A percentile compares a stretch with the other conserved stretches of the same genome.
Conservation (phyloP, 2,888 invertebrate genomes). For the Cataglyphis cursor region DNA sequence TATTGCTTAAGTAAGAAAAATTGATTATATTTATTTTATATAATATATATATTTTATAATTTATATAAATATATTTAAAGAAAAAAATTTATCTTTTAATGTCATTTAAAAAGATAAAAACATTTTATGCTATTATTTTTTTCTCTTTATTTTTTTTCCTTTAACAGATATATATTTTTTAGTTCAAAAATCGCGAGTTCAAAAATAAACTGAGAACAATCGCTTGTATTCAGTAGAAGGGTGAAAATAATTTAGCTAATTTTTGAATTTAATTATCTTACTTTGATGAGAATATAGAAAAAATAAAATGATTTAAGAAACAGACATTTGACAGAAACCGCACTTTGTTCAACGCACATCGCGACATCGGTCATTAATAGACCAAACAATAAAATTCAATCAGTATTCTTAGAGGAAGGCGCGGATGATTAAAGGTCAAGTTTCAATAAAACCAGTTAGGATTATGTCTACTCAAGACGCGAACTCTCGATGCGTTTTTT, state of each 20-base stretch:
- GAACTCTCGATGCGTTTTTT: constrained; percentile 22
- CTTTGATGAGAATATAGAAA: neutral
- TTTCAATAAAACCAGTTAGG: constrained; percentile 61
- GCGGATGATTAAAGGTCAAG: constrained; percentile 55
- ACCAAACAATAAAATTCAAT: constrained; percentile 43
- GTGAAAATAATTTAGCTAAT: neutral
- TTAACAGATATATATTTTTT: neutral
- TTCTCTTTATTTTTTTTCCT: neutral
- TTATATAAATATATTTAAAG: no score
- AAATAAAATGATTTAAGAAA: neutral
- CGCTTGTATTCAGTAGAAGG: neutral
- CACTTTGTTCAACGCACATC: neutral
- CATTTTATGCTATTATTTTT: neutral
- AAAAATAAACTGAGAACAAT: neutral
- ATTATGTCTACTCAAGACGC: constrained; percentile 34
- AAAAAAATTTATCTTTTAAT: neutral
- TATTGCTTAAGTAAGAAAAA: neutral
- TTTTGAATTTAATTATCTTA: neutral
- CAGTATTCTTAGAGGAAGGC: constrained; percentile 45
- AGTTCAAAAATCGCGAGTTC: neutral
- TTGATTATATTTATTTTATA: neutral
- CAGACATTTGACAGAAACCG: neutral
- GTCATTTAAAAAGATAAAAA: neutral
- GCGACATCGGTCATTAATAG: constrained; percentile 7
- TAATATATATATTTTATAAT: neutral